Base-by-base conservation (phyloP, 2,888 invertebrate genomes). In the Electrophaes corylata region DNA sequence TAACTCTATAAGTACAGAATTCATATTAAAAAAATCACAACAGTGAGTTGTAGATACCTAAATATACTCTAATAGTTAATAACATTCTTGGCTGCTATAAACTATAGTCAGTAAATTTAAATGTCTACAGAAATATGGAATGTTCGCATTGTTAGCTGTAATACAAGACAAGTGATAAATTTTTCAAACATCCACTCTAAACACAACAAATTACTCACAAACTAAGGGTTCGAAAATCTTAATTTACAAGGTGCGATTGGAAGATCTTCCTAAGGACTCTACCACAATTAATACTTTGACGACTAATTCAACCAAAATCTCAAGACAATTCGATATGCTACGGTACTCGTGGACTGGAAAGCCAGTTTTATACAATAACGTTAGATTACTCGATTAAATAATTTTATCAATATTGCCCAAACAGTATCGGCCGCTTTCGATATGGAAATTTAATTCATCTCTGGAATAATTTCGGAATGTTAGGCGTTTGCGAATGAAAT, bases 241-340 rank as follows among this genome's bases (percentile, higher is more conserved):
- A 74, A 73, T 71, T 75, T 78, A 84, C 78, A 79, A 76, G 66
- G 79, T 81, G 82, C 81, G 71, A 73, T 72, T 81, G 81, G 79
- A 83, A 86, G 79, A 86, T 75, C 75, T 82, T 81, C 72, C 83
- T 85, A 87, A 76, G 72, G 74, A 81, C 73, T 80, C 86, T 87
- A 86, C 79, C 75, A 82, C 77, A 78, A 79, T 73, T 4, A 37
- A 23, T 20, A 73, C 72, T 78, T 75, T 70, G 73, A 74, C 79
- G 75, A 69, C 76, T 79, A 79, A 69, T 73, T 68, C 65, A 73
- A 78, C 75, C 66, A 60, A 69, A 69, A 54, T 65, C 50, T 65
- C 58, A 58, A 65, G 57, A 67, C 50, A 64, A 66, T 70, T 77
- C 73, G 76, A 78, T 66, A 76, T 79, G 82, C 82, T 73, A 78